Conservation (phyloP, 64 coral and sea anemone species). For the Dendrophyllia cribrosa region DNA sequence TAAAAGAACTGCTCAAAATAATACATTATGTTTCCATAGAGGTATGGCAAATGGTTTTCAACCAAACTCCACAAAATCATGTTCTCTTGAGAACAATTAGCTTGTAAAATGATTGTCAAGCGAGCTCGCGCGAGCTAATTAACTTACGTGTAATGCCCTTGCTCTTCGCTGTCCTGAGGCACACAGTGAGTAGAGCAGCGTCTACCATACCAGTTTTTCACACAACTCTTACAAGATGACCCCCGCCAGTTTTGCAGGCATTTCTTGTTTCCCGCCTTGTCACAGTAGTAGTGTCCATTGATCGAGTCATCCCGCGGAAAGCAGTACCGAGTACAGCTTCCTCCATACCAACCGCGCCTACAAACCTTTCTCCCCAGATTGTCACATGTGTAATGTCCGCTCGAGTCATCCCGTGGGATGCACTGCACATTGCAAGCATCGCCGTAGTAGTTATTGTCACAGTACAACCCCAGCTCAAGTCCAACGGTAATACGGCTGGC, state of each 20-base stretch:
- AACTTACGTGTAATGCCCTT: conserved; percentile 60
- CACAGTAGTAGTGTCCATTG: conserved; percentile 66
- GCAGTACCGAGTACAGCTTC: conserved; percentile 70
- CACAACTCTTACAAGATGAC: conserved; percentile 33
- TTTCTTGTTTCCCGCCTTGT: conserved; percentile 31
- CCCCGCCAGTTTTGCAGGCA: conserved; percentile 60
- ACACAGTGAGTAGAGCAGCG: conserved; percentile 39
- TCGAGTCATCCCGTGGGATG: conserved; percentile 51
- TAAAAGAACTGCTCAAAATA: no score
- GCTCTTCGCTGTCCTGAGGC: neutral
- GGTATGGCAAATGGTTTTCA: no score
- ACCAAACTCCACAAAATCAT: no score
- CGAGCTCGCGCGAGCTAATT: neutral
- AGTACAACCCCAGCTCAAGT: conserved; percentile 64
- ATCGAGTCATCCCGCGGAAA: conserved; percentile 50
- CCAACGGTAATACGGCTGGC: neutral
- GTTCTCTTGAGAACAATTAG: no score
- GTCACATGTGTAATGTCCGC: conserved; percentile 70
- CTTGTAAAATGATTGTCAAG: no score
- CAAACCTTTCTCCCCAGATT: conserved; percentile 46
- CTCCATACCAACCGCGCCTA: conserved; percentile 51
- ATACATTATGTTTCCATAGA: no score
- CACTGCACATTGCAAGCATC: conserved; percentile 41
- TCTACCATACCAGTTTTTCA: conserved; percentile 31
- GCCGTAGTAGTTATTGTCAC: conserved; percentile 64